A percentile compares a stretch with the other conserved stretches of the same genome.
Conservation (phyloP, 2,113 vertebrate genomes). For the Anolis carolinensis region DNA sequence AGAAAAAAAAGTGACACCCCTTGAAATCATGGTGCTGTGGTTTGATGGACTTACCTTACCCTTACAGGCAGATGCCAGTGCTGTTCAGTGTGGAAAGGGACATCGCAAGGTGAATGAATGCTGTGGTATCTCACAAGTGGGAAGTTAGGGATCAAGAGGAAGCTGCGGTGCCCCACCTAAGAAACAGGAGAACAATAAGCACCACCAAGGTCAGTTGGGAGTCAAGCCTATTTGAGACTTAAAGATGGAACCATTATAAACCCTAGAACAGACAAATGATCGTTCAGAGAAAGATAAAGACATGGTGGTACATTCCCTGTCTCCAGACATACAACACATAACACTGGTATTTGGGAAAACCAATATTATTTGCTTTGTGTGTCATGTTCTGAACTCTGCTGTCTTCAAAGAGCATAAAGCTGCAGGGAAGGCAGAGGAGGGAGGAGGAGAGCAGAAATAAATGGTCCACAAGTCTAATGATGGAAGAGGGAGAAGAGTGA, state of each 20-base stretch:
- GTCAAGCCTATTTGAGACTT: not conserved
- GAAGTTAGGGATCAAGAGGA: not conserved
- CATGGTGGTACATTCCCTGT: not conserved
- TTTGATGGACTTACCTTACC: conserved; percentile 22
- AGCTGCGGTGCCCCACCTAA: conserved; percentile 6
- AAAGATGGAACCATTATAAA: not conserved
- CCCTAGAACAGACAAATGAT: not conserved
- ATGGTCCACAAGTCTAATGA: not conserved
- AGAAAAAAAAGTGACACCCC: not conserved
- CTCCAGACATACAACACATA: not conserved
- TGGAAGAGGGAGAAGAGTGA: not conserved
- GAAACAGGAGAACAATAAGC: not conserved
- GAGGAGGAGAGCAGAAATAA: not conserved
- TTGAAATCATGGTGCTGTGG: not conserved
- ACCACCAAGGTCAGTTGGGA: not conserved
- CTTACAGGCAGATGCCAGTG: not conserved
- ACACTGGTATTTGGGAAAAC: not conserved
- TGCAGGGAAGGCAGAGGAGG: not conserved
- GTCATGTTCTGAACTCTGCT: not conserved
- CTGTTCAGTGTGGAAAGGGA: conserved; percentile 6
- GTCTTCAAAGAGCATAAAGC: not conserved
- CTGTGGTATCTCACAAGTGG: conserved; percentile 9
- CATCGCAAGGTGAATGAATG: conserved; percentile 6
- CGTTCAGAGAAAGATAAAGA: not conserved
- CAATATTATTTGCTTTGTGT: not conserved